Evolutionary conservation across 2,113 vertebrate genomes (phyloP).

Genomic region (Bettongia penicillata): DNA sequence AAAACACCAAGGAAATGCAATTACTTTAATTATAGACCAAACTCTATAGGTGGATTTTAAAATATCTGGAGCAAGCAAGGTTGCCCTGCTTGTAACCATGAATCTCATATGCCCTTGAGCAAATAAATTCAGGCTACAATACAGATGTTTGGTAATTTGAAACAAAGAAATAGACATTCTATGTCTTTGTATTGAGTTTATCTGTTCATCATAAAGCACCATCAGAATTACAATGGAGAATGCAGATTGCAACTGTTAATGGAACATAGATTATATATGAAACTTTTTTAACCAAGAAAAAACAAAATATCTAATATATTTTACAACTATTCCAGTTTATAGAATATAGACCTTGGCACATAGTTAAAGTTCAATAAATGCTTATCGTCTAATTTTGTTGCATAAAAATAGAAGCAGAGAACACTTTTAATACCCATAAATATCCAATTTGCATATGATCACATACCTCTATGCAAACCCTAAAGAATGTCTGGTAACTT

Average conservation of each 20-base stretch:
- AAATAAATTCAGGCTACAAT: neutral
- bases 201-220: neutral
- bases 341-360: neutral
- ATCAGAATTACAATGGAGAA: slow-evolving; percentile 29
- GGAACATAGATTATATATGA: slow-evolving; percentile 13
- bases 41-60: neutral
- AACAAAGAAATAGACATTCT: no score
- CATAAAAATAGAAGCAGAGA: slow-evolving; percentile 51
- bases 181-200: neutral
- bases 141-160: neutral
- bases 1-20: neutral
- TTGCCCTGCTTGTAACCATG: neutral
- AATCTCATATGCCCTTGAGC: neutral
- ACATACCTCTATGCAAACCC: slow-evolving; percentile 7
- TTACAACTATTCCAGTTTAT: neutral
- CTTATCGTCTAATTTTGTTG: neutral
- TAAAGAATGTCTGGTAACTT: slow-evolving; percentile 23
- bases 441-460: slow-evolving; percentile 46
- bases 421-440: slow-evolving; percentile 35
- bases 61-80: neutral
- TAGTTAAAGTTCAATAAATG: neutral
- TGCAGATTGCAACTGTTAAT: slow-evolving; percentile 28
- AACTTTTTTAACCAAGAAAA: slow-evolving; percentile 21
- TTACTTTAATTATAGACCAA: neutral
- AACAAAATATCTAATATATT: slow-evolving; percentile 35